Base-by-base conservation (phyloP, 2,113 vertebrate genomes). In the Syngnathus floridae region DNA sequence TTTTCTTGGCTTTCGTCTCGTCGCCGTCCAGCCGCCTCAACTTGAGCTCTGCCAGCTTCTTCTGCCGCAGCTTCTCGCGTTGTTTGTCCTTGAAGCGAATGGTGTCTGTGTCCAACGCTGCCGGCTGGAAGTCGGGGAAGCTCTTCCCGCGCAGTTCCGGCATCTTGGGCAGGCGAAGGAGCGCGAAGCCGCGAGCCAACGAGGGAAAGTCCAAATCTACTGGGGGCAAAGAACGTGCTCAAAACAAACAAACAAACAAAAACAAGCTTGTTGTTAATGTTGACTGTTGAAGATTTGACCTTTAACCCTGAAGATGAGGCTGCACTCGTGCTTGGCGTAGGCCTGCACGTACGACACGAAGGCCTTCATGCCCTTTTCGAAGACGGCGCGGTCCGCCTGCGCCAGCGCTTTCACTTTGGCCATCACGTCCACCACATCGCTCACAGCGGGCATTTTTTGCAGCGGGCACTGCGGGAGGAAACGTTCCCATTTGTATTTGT, bases 291-390 rank as follows among this genome's bases (percentile, higher is more conserved):
- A 17, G 12, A n/a, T 37, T 62, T 79, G 63, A 98, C 96, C 96
- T 94, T 95, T 98, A 31, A 94, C 26, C 35, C 95, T 86, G 91
- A 99, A 99, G 84, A 99, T 98, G 7, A 99, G 91, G 17, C 86
- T 95, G 41, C 97, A 99, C 8, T 99, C 95, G 0, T 99, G 97
- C 71, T 99, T 99, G 70, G 90, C 93, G 0, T 99, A 99, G 0
- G 94, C 94, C 85, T 99, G 96, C 7, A 99, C 57, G 0, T 70
- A 90, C 0, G 97, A 99, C 63, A 99, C 96, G 22, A 97, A 99
- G 0, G 96, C 97, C 72, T 88, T 92, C 92, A 95, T 93, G 64
- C 95, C 92, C 38, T 93, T 92, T 65, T 99, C 96, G 26, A 94
- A 99, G 72, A 97, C 37, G 0, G 95, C 96, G 14, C 97, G 85